Evolutionary conservation across 2,797 vertebrate species (phyloP).

Genomic region (Girardinus metallicus): DNA sequence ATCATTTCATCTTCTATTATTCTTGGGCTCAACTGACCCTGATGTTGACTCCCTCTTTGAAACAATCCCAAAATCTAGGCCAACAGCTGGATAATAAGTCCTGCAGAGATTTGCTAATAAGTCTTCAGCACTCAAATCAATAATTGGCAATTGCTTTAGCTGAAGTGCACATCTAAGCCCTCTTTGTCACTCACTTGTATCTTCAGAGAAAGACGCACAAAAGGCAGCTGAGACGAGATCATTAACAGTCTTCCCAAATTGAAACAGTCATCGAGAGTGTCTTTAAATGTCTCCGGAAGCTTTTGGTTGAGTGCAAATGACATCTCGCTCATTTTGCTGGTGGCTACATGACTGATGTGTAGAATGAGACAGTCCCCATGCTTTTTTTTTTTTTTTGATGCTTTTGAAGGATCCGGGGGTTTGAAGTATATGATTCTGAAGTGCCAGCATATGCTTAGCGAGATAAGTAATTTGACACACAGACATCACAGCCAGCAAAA

Average conservation of each 20-base stretch:
- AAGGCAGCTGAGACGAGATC: constrained; percentile 66
- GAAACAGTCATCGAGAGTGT: constrained; percentile 76
- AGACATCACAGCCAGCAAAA: constrained; percentile 81
- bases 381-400: constrained; percentile 67
- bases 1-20: constrained; percentile 50
- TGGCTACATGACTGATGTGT: constrained; percentile 83
- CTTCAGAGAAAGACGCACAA: constrained; percentile 36
- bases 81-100: constrained; percentile 57
- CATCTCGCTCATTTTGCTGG: constrained; percentile 80
- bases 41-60: constrained; percentile 40
- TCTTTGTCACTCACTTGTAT: constrained; percentile 64
- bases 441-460: constrained; percentile 81
- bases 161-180: constrained; percentile 68
- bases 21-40: constrained; percentile 59
- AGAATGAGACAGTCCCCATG: constrained; percentile 63
- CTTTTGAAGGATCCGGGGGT: constrained; percentile 70
- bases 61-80: constrained; percentile 47
- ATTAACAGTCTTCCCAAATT: constrained; percentile 82
- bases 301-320: constrained; percentile 81
- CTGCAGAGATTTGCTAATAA: constrained; percentile 63
- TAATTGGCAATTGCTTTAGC: constrained; percentile 62
- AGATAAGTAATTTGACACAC: constrained; percentile 86
- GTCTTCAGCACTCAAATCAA: constrained; percentile 67
- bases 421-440: constrained; percentile 85
- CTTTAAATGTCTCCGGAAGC: constrained; percentile 76